phyloP scores from a whole-genome alignment of 2,888 invertebrate species.

The Agrilus mali region DNA sequence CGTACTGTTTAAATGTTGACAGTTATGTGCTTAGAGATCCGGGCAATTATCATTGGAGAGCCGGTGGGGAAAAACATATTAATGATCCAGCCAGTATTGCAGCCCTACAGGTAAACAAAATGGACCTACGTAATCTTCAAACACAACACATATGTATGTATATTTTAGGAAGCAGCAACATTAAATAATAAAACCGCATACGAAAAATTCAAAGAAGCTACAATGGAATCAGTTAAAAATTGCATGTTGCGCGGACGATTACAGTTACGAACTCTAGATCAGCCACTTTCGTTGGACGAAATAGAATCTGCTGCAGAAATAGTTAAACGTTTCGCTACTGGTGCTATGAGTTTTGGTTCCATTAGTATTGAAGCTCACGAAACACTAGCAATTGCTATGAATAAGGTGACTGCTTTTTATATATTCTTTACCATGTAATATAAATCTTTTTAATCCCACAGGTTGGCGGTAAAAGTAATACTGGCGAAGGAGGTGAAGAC shows the following conservation, averaged over 20 bases:
- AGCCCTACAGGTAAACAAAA: slow-evolving; percentile 56
- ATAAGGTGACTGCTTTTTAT: slow-evolving; percentile 38
- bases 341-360: slow-evolving; percentile 48
- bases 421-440: background rate
- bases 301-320: slow-evolving; percentile 91
- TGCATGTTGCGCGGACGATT: slow-evolving; percentile 91
- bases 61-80: slow-evolving; percentile 94
- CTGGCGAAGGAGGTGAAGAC: slow-evolving; percentile 92
- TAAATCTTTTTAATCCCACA: slow-evolving; percentile 6
- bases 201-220: slow-evolving; percentile 73
- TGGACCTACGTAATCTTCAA: background rate
- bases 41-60: slow-evolving; percentile 93
- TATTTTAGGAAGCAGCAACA: slow-evolving; percentile 72
- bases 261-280: slow-evolving; percentile 65
- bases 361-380: slow-evolving; percentile 95
- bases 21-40: slow-evolving; percentile 62
- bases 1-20: slow-evolving; percentile 59
- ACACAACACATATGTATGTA: too few species aligned
- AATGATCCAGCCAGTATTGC: slow-evolving; percentile 78
- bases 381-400: slow-evolving; percentile 94
- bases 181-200: slow-evolving; percentile 74
- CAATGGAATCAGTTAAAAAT: slow-evolving; percentile 69
- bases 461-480: slow-evolving; percentile 95
- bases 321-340: slow-evolving; percentile 87
- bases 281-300: slow-evolving; percentile 71